These are phyloP conservation scores for Procapra przewalskii DNA, from an alignment of 2,113 vertebrate species.

Conservation along the genomic window DNA sequence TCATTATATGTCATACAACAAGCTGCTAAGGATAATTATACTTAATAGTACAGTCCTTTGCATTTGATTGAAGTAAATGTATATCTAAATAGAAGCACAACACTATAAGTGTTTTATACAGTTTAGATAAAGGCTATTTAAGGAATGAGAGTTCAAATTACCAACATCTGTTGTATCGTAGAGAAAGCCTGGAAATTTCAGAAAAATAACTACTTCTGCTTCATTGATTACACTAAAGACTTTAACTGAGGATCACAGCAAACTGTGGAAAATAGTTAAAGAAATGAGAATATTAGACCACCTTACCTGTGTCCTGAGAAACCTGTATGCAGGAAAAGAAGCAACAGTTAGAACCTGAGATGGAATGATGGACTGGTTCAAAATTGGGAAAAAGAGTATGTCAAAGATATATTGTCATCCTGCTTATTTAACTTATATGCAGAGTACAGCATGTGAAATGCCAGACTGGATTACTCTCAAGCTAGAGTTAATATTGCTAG, in stretches of 20 bases:
- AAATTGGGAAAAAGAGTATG: background rate
- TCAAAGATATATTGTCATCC: background rate
- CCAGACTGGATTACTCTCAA: background rate
- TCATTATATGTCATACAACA: background rate
- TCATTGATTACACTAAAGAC: background rate
- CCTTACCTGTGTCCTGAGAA: background rate
- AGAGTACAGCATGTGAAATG: background rate
- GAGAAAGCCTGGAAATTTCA: background rate
- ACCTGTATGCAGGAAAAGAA: background rate
- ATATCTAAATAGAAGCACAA: background rate
- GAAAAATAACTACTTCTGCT: background rate
- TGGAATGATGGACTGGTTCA: background rate
- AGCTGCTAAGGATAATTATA: conserved; percentile 23
- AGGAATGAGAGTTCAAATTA: background rate
- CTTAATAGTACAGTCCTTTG: background rate
- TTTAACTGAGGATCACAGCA: background rate
- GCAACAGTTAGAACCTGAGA: background rate
- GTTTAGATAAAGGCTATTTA: background rate
- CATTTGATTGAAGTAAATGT: conserved; percentile 22
- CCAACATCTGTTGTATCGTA: background rate
- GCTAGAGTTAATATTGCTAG: background rate
- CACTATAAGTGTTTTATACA: background rate
- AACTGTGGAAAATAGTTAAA: background rate
- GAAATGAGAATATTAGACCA: background rate
- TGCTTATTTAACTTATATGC: background rate